Percentiles rank a stretch among this genome's conserved stretches.
Conservation (phyloP, 1,140 invertebrate genomes). For the Microplitis mediator region DNA sequence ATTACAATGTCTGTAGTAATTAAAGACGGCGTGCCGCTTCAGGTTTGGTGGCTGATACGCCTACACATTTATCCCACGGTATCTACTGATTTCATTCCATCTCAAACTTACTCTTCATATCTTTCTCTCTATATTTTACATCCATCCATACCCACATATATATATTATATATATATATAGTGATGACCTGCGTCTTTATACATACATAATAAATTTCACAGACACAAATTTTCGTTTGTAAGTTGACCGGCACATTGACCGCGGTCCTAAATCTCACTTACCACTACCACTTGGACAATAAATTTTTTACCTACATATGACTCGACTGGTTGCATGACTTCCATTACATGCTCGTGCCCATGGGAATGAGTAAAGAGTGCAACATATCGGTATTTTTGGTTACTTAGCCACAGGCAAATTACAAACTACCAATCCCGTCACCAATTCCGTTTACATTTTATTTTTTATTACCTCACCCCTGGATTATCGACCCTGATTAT, state of each 20-base stretch:
- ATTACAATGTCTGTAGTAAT: constrained; percentile 23
- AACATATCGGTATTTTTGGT: constrained; percentile 6
- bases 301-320: background rate
- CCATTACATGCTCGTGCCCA: background rate
- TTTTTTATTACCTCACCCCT: too few species aligned
- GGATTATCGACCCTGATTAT: too few species aligned
- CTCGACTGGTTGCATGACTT: background rate
- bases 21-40: constrained; percentile 30
- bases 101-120: background rate
- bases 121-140: background rate
- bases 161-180: background rate
- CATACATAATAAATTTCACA: background rate
- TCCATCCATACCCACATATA: background rate
- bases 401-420: constrained; percentile 9
- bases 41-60: constrained; percentile 18
- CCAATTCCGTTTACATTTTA: too few species aligned
- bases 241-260: constrained; percentile 17
- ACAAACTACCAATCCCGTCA: background rate
- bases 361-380: constrained; percentile 7
- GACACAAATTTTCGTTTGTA: background rate
- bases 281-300: too few species aligned
- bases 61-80: constrained; percentile 36
- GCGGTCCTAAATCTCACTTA: constrained; percentile 26
- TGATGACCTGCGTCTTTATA: background rate
- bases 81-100: constrained; percentile 1